Percentiles rank a stretch among this genome's conserved stretches.
These are phyloP conservation scores for Linnaemya tessellans DNA, from an alignment of 2,888 invertebrate species.

Conservation along the genomic window DNA sequence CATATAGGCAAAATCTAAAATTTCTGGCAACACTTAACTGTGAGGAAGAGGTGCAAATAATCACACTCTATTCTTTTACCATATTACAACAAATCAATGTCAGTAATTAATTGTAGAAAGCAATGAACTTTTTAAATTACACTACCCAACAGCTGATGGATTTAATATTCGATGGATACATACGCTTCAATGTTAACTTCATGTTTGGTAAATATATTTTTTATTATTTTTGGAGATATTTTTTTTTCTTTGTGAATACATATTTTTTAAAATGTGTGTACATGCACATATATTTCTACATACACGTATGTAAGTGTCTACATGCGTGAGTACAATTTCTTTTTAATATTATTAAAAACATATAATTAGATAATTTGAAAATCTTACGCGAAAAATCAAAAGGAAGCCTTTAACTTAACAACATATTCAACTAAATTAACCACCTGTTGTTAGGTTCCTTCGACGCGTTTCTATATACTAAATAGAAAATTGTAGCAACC, in stretches of 20 bases:
- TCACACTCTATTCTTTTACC: slow-evolving; percentile 24
- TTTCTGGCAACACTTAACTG: slow-evolving; percentile 46
- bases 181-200: background rate
- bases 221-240: background rate
- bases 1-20: background rate
- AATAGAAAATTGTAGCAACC: slow-evolving; percentile 63
- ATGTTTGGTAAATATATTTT: background rate
- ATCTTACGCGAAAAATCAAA: slow-evolving; percentile 37
- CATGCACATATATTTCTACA: background rate
- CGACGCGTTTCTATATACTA: slow-evolving; percentile 66
- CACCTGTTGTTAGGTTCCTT: slow-evolving; percentile 71
- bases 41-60: slow-evolving; percentile 4
- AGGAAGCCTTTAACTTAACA: slow-evolving; percentile 26
- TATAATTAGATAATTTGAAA: background rate
- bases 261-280: background rate
- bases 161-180: background rate
- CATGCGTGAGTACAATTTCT: background rate
- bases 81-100: slow-evolving; percentile 60
- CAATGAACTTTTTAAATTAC: slow-evolving; percentile 47
- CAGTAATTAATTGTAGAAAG: slow-evolving; percentile 55
- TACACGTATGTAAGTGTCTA: background rate
- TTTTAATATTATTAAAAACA: too few relatives aligned
- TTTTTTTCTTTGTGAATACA: background rate
- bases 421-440: slow-evolving; percentile 22
- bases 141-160: slow-evolving; percentile 42